phyloP scores from a whole-genome alignment of 2,888 invertebrate species.

The Uropetala carovei region DNA sequence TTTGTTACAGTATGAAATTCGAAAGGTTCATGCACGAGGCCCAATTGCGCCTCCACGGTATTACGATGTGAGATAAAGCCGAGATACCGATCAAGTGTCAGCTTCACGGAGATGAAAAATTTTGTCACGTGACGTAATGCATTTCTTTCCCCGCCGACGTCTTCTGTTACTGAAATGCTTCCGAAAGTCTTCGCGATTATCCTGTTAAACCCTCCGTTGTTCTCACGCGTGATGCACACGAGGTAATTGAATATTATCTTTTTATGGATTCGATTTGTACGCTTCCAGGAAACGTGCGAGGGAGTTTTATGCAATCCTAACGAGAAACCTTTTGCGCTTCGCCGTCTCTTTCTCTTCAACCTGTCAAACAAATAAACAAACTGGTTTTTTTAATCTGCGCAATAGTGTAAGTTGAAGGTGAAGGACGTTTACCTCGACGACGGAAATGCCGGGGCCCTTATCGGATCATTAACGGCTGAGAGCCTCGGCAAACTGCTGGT shows the following conservation, averaged over 20 bases:
- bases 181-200: constrained; percentile 15
- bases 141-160: background rate
- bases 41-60: background rate
- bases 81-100: constrained; percentile 9
- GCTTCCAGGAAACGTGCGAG: background rate
- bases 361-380: background rate
- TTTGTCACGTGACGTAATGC: background rate
- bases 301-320: background rate
- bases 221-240: background rate
- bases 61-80: background rate
- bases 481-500: no score
- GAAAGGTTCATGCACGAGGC: background rate
- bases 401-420: background rate
- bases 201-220: background rate
- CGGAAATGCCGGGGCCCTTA: background rate
- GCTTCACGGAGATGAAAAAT: background rate
- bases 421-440: background rate
- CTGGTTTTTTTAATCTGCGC: background rate
- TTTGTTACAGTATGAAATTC: no score
- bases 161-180: background rate
- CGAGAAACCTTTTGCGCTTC: background rate
- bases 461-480: background rate
- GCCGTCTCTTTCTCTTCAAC: background rate
- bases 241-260: constrained; percentile 2
- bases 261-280: background rate